Evolutionary conservation across 2,888 invertebrate species (phyloP), one percentile per base, ranked within the genome.

Genomic region (Gryllus longicercus): DNA sequence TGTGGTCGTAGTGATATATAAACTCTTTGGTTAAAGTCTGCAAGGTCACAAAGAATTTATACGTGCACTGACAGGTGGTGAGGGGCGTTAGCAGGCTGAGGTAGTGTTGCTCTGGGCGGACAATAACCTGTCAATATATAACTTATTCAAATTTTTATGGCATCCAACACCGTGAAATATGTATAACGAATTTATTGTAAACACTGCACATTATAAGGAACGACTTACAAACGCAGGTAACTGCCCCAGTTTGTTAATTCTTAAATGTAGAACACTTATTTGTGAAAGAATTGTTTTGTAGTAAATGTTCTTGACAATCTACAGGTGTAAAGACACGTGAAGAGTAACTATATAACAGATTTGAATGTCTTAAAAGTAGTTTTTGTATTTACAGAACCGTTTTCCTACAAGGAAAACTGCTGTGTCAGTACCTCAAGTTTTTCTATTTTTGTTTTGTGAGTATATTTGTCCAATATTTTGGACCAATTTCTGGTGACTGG

Each of bases 341-440:
- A 38, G 38, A 38, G 38, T 38, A 38, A 38, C 8, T 38, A 10
- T 38, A 38, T 5, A 38, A 8, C 38, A 16, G 63, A 63, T 63
- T 14, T 18, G 3, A 63, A 18, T 63, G 63, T 63, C n/a, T 63
- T 14, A 63, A 63, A 18, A 63, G 14, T 63, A 63, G 14, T 63
- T 63, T 63, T n/a, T n/a, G n/a, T 63, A 63, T 63, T 63, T 63
- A n/a, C 63, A 63, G 63, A 63, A 63, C n/a, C 8, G 63, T 63
- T 63, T 63, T 63, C 63, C 14, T 63, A 18, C n/a, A 4, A n/a
- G 14, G n/a, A 63, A 63, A 63, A 14, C 63, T 63, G 63, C 63
- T 18, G 63, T 18, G n/a, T 63, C 63, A 18, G n/a, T 63, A 14
- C 14, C 14, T n/a, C 14, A 63, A 63, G 16, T 63, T 63, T 63